Percentiles rank a stretch among this genome's conserved stretches.
These are phyloP conservation scores for Pangasius djambal DNA, from an alignment of 2,797 vertebrate species.

Conservation along the genomic window DNA sequence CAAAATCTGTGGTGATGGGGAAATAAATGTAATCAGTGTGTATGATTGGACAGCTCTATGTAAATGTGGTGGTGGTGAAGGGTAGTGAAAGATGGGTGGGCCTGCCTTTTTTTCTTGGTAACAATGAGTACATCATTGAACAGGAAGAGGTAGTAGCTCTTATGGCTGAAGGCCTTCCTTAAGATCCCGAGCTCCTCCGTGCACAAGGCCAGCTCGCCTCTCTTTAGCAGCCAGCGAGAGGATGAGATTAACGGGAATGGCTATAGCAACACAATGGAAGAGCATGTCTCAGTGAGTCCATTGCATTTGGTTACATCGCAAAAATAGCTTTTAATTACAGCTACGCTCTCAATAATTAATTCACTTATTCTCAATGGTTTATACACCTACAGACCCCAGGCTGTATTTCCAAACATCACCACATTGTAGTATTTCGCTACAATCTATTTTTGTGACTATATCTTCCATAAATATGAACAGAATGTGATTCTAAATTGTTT, in stretches of 20 bases:
- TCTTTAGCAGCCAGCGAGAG: conserved; percentile 91
- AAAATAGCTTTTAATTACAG: conserved; percentile 1
- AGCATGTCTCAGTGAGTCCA: not conserved
- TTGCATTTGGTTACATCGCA: not conserved
- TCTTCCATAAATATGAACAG: not conserved
- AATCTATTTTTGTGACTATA: not conserved
- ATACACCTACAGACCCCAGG: not conserved
- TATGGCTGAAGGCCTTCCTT: conserved; percentile 83
- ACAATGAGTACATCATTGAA: conserved; percentile 94
- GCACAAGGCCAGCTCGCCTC: conserved; percentile 81
- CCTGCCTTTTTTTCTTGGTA: conserved; percentile 93
- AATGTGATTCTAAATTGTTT: not conserved
- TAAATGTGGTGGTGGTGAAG: not conserved
- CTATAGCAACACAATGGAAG: conserved; percentile 65
- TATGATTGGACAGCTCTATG: not conserved
- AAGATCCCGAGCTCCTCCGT: conserved; percentile 85
- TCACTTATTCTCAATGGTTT: not conserved
- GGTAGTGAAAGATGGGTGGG: not conserved
- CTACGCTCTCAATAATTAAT: not conserved
- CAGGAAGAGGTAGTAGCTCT: conserved; percentile 85
- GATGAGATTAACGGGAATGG: conserved; percentile 88
- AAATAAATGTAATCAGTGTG: not conserved
- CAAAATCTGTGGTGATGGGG: not conserved
- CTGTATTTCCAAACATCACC: not conserved
- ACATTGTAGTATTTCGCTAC: not conserved